A percentile compares a stretch with the other conserved stretches of the same genome.
phyloP scores from a whole-genome alignment of 2,797 vertebrate genomes.

The Hyperoplus lanceolatus region DNA sequence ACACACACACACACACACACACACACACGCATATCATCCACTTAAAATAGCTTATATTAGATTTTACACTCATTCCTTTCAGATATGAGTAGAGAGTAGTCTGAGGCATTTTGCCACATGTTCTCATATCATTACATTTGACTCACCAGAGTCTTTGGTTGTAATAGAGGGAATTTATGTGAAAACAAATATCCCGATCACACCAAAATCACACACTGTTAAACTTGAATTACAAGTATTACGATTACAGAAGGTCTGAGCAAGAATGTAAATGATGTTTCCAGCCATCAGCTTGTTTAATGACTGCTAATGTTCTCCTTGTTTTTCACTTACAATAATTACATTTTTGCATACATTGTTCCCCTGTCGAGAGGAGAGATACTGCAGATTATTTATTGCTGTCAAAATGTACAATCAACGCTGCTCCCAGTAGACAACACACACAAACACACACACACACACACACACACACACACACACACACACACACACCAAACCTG shows the following conservation, averaged over 20 bases:
- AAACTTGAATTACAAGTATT: not conserved
- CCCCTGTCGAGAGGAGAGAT: too few relatives aligned
- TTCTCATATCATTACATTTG: not conserved
- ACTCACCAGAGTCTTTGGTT: not conserved
- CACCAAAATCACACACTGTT: not conserved
- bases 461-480: too few relatives aligned
- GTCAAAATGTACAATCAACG: too few relatives aligned
- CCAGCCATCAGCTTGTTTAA: not conserved
- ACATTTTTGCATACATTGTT: not conserved
- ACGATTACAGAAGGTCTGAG: not conserved
- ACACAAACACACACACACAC: too few relatives aligned
- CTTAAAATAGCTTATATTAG: not conserved
- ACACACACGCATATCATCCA: constrained; percentile 7
- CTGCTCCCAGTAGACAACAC: too few relatives aligned
- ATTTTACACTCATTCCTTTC: not conserved
- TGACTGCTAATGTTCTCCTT: not conserved
- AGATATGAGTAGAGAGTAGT: not conserved
- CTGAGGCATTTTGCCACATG: not conserved
- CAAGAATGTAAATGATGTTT: not conserved
- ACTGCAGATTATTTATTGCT: too few relatives aligned
- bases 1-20: not conserved
- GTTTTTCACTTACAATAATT: not conserved
- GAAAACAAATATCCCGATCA: not conserved
- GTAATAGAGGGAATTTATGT: too few relatives aligned
- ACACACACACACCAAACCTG: too few relatives aligned